Evolutionary conservation across 2,113 vertebrate genomes (phyloP), one percentile per base, ranked within the genome.

Genomic region (Salminus brasiliensis): DNA sequence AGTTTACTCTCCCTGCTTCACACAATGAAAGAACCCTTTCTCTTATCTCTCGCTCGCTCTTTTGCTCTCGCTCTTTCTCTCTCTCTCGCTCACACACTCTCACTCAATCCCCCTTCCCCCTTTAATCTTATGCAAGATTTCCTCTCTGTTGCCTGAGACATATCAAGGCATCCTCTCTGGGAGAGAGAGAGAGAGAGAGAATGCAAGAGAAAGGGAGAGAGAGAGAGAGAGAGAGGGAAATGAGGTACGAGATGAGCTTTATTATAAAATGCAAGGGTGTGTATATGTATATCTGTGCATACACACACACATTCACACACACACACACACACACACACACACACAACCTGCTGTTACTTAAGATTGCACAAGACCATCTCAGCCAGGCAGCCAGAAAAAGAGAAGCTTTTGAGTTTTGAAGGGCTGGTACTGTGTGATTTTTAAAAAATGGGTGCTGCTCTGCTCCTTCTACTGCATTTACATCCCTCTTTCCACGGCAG

Each of bases 11-110:
- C 5, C 79, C 41, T 34, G 7, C 30, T 2, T 47, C 67, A 29
- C 23, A 10, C 47, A 16, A 41, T 12, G 2, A 12, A 87, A 87
- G 87, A 87, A 86, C 41, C 23, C 84, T 69, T 79, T 81, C 27
- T 30, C 39, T 29, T 21, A 5, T 25, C 71, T 60, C 6, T 49
- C 1, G 18, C 21, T 6, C 11, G 3, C 47, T 5, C 1, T 21
- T 5, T 5, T 47, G 45, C 4, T 9, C 4, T 47, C 45, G 3
- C 15, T 49, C 18, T 49, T 18, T 49, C 1, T 49, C 6, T 49
- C 16, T 49, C 45, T 9, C 13, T 16, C 45, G 1, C 9, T 47
- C 45, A 16, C 45, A 16, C 47, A 21, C 6, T 21, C 47, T 49
- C 1, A 5, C 47, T 21, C 47, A 15, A 15, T 15, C 12, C 12